phyloP scores from a whole-genome alignment of 1,140 invertebrate genomes.

The Lordiphosa stackelbergi region DNA sequence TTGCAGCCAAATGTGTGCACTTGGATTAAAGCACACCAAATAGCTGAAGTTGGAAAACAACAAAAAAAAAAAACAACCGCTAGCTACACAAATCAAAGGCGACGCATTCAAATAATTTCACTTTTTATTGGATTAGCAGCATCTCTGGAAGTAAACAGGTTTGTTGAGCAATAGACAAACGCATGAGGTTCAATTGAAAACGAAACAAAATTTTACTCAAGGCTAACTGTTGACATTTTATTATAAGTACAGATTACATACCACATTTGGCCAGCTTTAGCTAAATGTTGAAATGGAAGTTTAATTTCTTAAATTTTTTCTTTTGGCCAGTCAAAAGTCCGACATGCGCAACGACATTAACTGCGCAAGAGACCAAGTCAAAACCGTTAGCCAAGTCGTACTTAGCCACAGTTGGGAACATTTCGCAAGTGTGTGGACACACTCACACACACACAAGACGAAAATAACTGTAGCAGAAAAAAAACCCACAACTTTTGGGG shows the following conservation, averaged over 20 bases:
- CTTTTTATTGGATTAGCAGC: conserved; percentile 73
- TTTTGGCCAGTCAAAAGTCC: conserved; percentile 19
- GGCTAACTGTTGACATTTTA: conserved; percentile 59
- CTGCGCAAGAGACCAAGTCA: conserved; percentile 39
- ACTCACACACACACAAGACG: neutral
- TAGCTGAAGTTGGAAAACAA: conserved; percentile 14
- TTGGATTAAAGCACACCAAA: conserved; percentile 64
- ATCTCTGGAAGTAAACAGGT: conserved; percentile 48
- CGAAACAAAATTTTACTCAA: conserved; percentile 36
- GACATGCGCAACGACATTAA: conserved; percentile 51
- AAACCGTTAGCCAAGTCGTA: conserved; percentile 40
- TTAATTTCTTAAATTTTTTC: neutral
- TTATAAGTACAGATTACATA: neutral
- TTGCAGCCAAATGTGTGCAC: conserved; percentile 48
- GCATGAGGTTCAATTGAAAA: conserved; percentile 39
- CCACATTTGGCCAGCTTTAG: conserved; percentile 22
- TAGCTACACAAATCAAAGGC: conserved; percentile 14
- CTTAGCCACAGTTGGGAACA: conserved; percentile 5
- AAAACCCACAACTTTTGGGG: conserved; percentile 29
- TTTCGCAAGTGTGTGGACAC: conserved; percentile 38
- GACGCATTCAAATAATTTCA: conserved; percentile 51
- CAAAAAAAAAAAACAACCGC: conserved; percentile 14
- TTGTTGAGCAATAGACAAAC: conserved; percentile 53
- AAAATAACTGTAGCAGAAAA: conserved; percentile 42
- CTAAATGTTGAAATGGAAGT: conserved; percentile 18